These are phyloP conservation scores for Nyctibius grandis DNA, from an alignment of 2,797 vertebrate species.

Conservation along the genomic window DNA sequence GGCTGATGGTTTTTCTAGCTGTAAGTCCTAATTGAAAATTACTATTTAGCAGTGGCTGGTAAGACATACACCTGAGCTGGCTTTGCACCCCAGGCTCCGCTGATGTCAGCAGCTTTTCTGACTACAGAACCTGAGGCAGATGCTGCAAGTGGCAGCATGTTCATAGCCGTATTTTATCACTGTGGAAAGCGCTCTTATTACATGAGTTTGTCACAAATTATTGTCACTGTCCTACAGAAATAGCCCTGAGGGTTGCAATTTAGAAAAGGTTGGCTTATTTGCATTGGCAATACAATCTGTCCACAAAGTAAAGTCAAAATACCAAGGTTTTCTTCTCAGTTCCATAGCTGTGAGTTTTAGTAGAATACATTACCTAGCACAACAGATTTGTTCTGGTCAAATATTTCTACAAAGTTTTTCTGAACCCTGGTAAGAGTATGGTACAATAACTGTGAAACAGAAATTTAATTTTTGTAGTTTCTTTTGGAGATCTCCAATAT, in stretches of 20 bases:
- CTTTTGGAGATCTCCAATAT: not conserved
- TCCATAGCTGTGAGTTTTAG: not conserved
- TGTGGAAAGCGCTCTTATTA: not conserved
- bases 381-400: not conserved
- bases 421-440: not conserved
- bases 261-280: not conserved
- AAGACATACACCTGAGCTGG: not conserved
- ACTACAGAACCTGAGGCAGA: not conserved
- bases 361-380: not conserved
- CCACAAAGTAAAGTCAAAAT: not conserved
- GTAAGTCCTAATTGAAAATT: not conserved
- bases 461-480: not conserved
- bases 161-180: not conserved
- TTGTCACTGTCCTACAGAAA: not conserved
- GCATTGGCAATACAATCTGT: not conserved
- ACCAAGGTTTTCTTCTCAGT: not conserved
- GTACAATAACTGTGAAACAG: not conserved
- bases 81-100: not conserved
- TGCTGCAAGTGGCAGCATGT: not conserved
- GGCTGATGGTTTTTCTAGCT: not conserved
- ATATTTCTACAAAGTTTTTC: not conserved
- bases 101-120: not conserved
- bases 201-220: not conserved
- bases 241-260: not conserved
- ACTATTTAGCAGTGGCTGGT: not conserved